Evolutionary conservation across 2,797 vertebrate genomes (phyloP).

Genomic region (Adelosebastes latens): DNA sequence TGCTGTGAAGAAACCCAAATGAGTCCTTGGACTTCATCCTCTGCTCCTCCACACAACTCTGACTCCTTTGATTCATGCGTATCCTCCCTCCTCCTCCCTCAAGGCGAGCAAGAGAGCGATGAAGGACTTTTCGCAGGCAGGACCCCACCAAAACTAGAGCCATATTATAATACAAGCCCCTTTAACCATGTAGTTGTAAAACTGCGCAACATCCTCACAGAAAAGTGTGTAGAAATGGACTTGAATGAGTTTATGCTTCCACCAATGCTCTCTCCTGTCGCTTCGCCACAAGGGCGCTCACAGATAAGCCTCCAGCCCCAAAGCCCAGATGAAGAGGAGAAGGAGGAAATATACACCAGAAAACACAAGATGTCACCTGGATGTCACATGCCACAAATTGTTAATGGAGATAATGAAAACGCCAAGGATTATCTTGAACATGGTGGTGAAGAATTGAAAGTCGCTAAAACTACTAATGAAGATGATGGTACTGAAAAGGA

Average conservation of each 20-base stretch:
- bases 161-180: neutral
- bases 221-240: neutral
- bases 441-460: neutral
- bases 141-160: conserved; percentile 16
- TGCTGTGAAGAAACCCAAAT: conserved; percentile 17
- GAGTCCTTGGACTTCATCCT: neutral
- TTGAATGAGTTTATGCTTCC: neutral
- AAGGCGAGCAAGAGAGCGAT: conserved; percentile 3
- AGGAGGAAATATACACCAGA: neutral
- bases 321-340: neutral
- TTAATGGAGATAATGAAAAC: neutral
- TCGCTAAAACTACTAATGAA: neutral
- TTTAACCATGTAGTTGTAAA: neutral
- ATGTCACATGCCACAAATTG: neutral
- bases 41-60: neutral
- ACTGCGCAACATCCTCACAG: neutral
- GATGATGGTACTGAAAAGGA: conserved; percentile 10
- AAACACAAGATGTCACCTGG: neutral
- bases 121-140: neutral
- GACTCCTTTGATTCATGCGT: conserved; percentile 19
- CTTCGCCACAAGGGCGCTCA: conserved; percentile 19
- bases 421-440: neutral
- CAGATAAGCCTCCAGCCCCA: neutral
- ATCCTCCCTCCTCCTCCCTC: conserved; percentile 34
- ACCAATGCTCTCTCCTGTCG: conserved; percentile 62